phyloP scores from a whole-genome alignment of 2,888 invertebrate genomes.

The Colostygia pectinataria region DNA sequence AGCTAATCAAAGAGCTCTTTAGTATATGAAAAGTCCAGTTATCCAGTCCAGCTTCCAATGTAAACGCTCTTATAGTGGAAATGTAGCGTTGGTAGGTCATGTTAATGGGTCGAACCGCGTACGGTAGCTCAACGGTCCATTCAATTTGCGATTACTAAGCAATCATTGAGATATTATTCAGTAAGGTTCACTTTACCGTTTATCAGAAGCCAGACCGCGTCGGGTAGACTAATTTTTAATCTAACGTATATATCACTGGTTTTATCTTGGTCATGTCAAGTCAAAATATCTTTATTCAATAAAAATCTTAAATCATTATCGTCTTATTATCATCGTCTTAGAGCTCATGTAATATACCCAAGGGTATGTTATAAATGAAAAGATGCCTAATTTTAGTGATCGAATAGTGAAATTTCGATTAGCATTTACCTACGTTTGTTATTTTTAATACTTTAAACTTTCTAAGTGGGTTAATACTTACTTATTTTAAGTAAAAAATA shows the following conservation, averaged over 20 bases:
- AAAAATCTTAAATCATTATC: no score
- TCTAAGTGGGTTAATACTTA: no score
- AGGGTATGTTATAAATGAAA: no score
- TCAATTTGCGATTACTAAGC: constrained; percentile 22
- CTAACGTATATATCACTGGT: constrained; percentile 4
- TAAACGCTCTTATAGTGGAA: constrained; percentile 14
- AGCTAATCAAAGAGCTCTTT: neutral
- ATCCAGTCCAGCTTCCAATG: constrained; percentile 2
- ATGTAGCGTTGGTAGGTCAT: constrained; percentile 15
- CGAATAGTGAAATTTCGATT: no score
- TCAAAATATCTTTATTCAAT: no score
- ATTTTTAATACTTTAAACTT: no score
- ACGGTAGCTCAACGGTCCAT: constrained; percentile 24
- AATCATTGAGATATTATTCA: constrained; percentile 15
- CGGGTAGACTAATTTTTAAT: neutral
- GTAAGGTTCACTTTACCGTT: constrained; percentile 8
- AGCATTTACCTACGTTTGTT: no score
- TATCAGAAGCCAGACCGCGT: neutral
- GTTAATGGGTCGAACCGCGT: constrained; percentile 18
- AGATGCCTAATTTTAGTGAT: no score
- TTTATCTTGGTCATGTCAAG: no score
- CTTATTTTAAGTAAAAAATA: no score
- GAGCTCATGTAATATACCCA: no score
- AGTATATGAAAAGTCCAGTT: neutral
- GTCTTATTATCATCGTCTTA: no score